Evolutionary conservation across 30 jellyfish, hydroid and myxozoan species (phyloP), one percentile per base, ranked within the genome.

Genomic region (Aurelia aurita): DNA sequence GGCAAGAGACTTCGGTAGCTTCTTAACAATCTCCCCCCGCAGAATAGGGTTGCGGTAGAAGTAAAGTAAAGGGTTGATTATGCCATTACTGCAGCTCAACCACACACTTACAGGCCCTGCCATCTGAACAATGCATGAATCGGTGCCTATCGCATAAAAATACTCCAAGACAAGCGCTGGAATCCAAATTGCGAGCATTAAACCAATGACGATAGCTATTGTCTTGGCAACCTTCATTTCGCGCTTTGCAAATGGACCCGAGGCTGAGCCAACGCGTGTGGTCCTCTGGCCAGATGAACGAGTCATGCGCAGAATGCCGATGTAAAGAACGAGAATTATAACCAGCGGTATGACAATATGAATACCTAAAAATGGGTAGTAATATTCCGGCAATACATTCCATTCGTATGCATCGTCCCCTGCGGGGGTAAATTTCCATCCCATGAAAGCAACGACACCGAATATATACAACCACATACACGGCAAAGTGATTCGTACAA

Each of bases 101-200:
- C 96, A 88, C 28, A 88, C 96, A 46, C 96, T 88, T 61, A 72
- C 88, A 7, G 88, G 87, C 10, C 96, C 96, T 16, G 87, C 89
- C 87, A 71, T 80, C 28, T 82, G 87, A 5, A 88, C 96, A 25
- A 79, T 34, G 74, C 96, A 88, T 2, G 91, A 61, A 18, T 72
- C 84, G 2, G 95, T 65, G 34, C 88, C 89, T 5, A 63, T 64
- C 13, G 91, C 96, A 59, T 87, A 87, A 79, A 87, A 77, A 61
- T 74, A 77, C 65, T 87, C 96, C 59, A 77, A 20, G 14, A 77
- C 80, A 23, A 87, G 90, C 3, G 84, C 96, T 4, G 96, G 96
- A 14, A 87, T 43, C 96, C 96, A 87, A 13, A 87, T 85, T 5
- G 84, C 58, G 39, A 74, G 64, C 90, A 87, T 72, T 47, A 77